Percentiles rank a stretch among this genome's conserved stretches.
These are phyloP conservation scores for Pantelozetes paolii DNA, from an alignment of 2,888 invertebrate genomes.

Conservation along the genomic window DNA sequence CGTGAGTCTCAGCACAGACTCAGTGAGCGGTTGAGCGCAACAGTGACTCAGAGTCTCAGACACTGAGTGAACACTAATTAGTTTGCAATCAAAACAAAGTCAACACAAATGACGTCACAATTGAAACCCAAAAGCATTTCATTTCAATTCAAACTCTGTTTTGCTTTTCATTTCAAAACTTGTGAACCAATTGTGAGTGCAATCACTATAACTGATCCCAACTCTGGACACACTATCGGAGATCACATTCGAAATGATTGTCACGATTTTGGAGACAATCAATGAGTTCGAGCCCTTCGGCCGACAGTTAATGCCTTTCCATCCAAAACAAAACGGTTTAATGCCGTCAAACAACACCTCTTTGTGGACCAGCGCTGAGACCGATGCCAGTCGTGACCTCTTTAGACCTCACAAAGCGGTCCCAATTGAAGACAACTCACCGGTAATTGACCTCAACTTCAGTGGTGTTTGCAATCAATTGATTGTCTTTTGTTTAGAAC, in stretches of 20 bases:
- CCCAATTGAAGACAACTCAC: slow-evolving; percentile 39
- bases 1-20: too few relatives aligned
- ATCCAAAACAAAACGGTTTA: slow-evolving; percentile 35
- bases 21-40: too few relatives aligned
- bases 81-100: too few relatives aligned
- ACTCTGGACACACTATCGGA: background rate
- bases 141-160: too few relatives aligned
- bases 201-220: background rate
- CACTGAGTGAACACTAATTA: too few relatives aligned
- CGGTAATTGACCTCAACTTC: too few relatives aligned
- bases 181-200: background rate
- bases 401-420: slow-evolving; percentile 45
- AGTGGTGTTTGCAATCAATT: slow-evolving; percentile 6
- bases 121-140: too few relatives aligned
- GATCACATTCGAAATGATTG: slow-evolving; percentile 27
- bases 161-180: too few relatives aligned
- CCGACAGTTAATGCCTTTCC: slow-evolving; percentile 60
- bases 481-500: slow-evolving; percentile 8
- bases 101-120: too few relatives aligned
- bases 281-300: slow-evolving; percentile 86
- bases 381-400: slow-evolving; percentile 44
- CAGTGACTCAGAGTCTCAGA: too few relatives aligned
- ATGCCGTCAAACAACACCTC: background rate
- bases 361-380: slow-evolving; percentile 37
- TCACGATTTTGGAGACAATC: slow-evolving; percentile 44